Percentiles rank a stretch among this genome's conserved stretches.
phyloP scores from a whole-genome alignment of 1,140 invertebrate genomes.

The Nymphalis io region DNA sequence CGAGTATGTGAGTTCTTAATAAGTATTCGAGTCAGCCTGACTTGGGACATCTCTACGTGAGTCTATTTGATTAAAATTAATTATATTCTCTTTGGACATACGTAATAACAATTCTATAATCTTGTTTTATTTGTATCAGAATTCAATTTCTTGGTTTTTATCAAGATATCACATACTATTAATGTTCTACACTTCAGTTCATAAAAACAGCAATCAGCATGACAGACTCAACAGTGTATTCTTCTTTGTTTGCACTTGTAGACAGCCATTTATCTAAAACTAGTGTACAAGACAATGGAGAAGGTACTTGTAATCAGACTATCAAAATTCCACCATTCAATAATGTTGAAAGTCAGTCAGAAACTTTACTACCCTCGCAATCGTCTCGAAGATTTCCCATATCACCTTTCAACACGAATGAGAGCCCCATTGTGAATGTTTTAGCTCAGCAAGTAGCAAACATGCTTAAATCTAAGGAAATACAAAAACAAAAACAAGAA shows the following conservation, averaged over 20 bases:
- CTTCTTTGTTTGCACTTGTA: conserved; percentile 61
- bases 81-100: no score
- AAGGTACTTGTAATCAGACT: conserved; percentile 21
- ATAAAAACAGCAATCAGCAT: conserved; percentile 21
- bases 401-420: conserved; percentile 44
- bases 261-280: conserved; percentile 64
- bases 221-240: conserved; percentile 38
- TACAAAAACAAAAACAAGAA: conserved; percentile 50
- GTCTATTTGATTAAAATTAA: no score
- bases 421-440: conserved; percentile 56
- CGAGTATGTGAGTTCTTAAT: no score
- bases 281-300: conserved; percentile 44
- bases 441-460: conserved; percentile 62
- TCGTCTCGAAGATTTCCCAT: conserved; percentile 42
- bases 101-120: no score
- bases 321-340: conserved; percentile 36
- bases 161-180: no score
- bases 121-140: no score
- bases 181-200: no score
- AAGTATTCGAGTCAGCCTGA: no score
- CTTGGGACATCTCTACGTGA: no score
- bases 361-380: conserved; percentile 37
- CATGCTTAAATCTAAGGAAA: conserved; percentile 65
- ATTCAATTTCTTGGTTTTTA: no score
- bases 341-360: conserved; percentile 39